phyloP scores from a whole-genome alignment of 1,140 invertebrate genomes.

The Camponotus vicinus region DNA sequence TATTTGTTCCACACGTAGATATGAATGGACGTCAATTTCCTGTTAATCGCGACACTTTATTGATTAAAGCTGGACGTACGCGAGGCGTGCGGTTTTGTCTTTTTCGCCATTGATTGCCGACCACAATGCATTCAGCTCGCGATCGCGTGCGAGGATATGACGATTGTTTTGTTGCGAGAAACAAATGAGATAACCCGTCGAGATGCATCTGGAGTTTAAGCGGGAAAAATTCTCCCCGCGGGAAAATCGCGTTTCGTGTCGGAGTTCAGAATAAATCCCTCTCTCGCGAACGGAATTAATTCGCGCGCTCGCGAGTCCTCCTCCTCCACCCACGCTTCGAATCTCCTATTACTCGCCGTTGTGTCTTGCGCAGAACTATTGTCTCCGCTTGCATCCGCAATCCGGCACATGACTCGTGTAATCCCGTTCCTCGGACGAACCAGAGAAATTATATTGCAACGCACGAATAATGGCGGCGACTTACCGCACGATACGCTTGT shows the following conservation, averaged over 20 bases:
- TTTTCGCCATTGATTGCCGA: constrained; percentile 29
- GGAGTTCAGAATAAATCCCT: background rate
- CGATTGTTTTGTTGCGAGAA: background rate
- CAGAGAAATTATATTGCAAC: constrained; percentile 44
- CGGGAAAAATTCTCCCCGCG: background rate
- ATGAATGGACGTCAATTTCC: constrained; percentile 53
- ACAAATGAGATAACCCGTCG: constrained; percentile 27
- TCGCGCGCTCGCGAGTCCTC: background rate
- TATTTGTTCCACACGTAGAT: constrained; percentile 14
- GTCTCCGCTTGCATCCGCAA: constrained; percentile 6
- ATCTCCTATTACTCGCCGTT: constrained; percentile 25
- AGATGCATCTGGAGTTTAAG: background rate
- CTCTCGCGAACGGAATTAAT: background rate
- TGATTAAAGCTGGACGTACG: constrained; percentile 51
- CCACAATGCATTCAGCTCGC: constrained; percentile 27
- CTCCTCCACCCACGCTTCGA: background rate
- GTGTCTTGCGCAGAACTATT: constrained; percentile 43
- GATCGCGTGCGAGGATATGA: background rate
- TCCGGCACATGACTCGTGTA: constrained; percentile 41
- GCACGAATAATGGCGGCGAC: constrained; percentile 47
- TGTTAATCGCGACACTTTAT: constrained; percentile 47
- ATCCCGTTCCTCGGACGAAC: constrained; percentile 28
- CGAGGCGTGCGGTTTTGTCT: constrained; percentile 30
- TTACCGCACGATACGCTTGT: constrained; percentile 43
- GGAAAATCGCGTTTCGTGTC: background rate